phyloP scores from a whole-genome alignment of 53 echinoderm and acorn worm genomes.

The Holothuria scabra region DNA sequence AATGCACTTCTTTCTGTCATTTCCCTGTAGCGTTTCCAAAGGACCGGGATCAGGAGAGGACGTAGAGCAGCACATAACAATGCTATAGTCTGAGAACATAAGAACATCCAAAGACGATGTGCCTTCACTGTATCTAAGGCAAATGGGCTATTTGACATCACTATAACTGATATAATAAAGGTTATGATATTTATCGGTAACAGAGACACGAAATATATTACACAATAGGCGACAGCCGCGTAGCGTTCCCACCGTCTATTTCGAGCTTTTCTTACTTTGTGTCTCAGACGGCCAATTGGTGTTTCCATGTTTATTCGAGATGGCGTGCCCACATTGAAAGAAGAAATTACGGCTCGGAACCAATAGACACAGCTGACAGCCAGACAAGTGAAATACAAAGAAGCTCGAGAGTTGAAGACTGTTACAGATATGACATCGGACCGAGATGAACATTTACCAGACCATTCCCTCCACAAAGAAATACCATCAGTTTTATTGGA shows the following conservation, averaged over 20 bases:
- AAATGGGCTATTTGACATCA: neutral
- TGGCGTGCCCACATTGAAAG: neutral
- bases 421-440: slow-evolving; percentile 6
- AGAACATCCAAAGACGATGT: neutral
- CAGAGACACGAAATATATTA: neutral
- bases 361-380: slow-evolving; percentile 3
- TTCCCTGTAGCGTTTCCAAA: slow-evolving; percentile 22
- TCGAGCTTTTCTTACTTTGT: slow-evolving; percentile 7
- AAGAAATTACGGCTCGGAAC: neutral
- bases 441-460: slow-evolving; percentile 14
- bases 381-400: neutral
- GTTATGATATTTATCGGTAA: neutral
- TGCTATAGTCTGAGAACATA: neutral
- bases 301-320: neutral
- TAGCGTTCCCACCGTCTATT: neutral
- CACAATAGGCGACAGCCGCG: neutral
- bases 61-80: slow-evolving; percentile 5
- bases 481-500: neutral
- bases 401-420: neutral
- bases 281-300: slow-evolving; percentile 15
- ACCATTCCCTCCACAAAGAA: neutral
- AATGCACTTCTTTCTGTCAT: neutral
- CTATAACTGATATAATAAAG: neutral
- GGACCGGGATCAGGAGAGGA: neutral
- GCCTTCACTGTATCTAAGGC: neutral